A percentile compares a stretch with the other conserved stretches of the same genome.
phyloP scores from a whole-genome alignment of 2,888 invertebrate species.

The Globia sparganii region DNA sequence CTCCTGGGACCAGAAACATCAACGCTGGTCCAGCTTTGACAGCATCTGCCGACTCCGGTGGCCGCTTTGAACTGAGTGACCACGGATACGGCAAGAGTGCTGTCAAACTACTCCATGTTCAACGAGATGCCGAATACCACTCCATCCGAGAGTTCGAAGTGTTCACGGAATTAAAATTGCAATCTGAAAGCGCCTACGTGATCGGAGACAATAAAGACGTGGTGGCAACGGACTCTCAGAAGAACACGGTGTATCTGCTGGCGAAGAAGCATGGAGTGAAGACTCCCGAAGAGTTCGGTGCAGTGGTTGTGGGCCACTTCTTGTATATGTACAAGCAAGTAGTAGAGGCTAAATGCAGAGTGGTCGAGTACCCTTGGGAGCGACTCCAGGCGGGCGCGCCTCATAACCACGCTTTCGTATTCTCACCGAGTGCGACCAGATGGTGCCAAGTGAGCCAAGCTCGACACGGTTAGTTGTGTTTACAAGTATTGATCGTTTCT shows the following conservation, averaged over 20 bases:
- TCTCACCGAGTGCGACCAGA: conserved; percentile 92
- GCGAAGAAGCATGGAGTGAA: conserved; percentile 95
- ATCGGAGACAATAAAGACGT: conserved; percentile 94
- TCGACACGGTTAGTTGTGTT: conserved; percentile 91
- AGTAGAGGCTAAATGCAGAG: conserved; percentile 92
- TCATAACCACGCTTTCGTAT: conserved; percentile 95
- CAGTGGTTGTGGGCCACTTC: conserved; percentile 94
- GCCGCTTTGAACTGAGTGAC: conserved; percentile 91
- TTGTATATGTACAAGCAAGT: conserved; percentile 94
- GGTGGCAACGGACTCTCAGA: conserved; percentile 95
- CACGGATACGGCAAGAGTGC: conserved; percentile 94
- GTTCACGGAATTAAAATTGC: conserved; percentile 92
- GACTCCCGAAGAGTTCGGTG: conserved; percentile 94
- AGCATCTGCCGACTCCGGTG: conserved; percentile 85
- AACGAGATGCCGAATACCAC: conserved; percentile 92
- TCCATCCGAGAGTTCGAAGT: conserved; percentile 94
- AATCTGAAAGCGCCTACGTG: conserved; percentile 93
- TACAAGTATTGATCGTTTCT: conserved; percentile 2
- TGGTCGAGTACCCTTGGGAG: conserved; percentile 95
- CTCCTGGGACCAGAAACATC: conserved; percentile 48
- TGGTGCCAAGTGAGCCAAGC: conserved; percentile 93
- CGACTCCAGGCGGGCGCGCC: conserved; percentile 89
- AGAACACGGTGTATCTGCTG: conserved; percentile 94
- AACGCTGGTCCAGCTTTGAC: conserved; percentile 74
- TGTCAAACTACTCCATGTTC: conserved; percentile 93